Base-by-base conservation (phyloP, 2,797 vertebrate genomes). In the Siniperca scherzeri region DNA sequence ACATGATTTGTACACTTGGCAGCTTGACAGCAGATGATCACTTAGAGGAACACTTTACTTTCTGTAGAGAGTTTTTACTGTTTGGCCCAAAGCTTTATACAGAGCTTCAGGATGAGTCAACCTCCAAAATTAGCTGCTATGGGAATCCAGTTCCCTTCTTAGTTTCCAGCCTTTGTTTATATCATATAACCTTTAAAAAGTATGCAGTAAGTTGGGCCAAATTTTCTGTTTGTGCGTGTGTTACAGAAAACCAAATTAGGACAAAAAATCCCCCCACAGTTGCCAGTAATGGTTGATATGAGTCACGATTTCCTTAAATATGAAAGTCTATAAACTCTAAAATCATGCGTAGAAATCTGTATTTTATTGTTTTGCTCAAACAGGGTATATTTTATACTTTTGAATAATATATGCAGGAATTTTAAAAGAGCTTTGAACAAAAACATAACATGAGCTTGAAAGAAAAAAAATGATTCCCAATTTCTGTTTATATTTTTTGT, bases 1-100 rank as follows among this genome's bases (percentile, higher is more conserved):
- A 84, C 30, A 64, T 64, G 53, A 83, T 83, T 80, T 84, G 64
- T 75, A n/a, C 38, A 57, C 27, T 81, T 87, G 81, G 84, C 81
- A 70, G 61, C 36, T 21, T 44, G 70, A 85, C 69, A 77, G 73
- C 42, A 56, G 75, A 75, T 6, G 55, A 71, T 74, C 56, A 62
- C 81, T 82, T 44, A 4, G 59, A 81, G 71, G 73, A 75, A 61
- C 70, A 48, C 38, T 82, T 78, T 9, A 64, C 61, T 81, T 55
- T 89, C 44, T 70, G 30, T 66, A 10, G 52, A 44, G 62, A 46
- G 52, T 53, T 65, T 80, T 74, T 65, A 65, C 27, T 65, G 66
- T 80, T 87, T 89, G 75, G 66, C 71, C 64, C 33, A 61, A 55
- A 85, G 67, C 77, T 80, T 78, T 60, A 64, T 40, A 55, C 46